Base-by-base conservation (phyloP, 2,888 invertebrate species). In the Callinectes sapidus region DNA sequence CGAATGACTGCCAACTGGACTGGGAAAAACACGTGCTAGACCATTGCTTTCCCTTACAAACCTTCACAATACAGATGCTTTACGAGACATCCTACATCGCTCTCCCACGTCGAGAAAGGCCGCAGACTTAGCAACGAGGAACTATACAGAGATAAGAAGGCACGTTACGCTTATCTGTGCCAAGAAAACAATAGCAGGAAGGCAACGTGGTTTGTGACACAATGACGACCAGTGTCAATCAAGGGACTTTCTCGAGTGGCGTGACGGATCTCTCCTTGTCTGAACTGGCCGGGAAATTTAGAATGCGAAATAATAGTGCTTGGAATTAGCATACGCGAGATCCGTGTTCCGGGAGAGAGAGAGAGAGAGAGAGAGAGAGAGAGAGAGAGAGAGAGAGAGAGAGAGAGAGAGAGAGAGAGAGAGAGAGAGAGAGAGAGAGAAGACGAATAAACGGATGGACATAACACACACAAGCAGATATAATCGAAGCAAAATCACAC, bases 341-440 rank as follows among this genome's bases (percentile, higher is more conserved):
- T 8, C n/a, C 71, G 23, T 71, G 71, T 61, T 61, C 61, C 61
- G 71, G 13, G 28, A 28, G 71, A 28, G 71, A 28, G 71, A 28
- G 28, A n/a, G n/a, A 71, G 71, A 71, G 71, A n/a, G 23, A n/a
- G n/a, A 28, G 28, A n/a, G 71, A 28, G 71, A 28, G 28, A 71
- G 71, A 71, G 28, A 71, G n/a, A 71, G 71, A 71, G 71, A 71
- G 28, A 71, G 28, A 71, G n/a, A 71, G 71, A 28, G 28, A 71
- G 71, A 71, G n/a, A 71, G 61, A 61, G 61, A 61, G 61, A 61
- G 61, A 61, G 28, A 71, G 71, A 71, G n/a, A 71, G 61, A 61
- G 61, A 61, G 61, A 61, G 61, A 61, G 71, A 10, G 71, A 28
- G 71, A 28, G 71, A 28, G 71, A 28, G 28, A n/a, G n/a, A 71